Evolutionary conservation across 2,888 invertebrate species (phyloP), one percentile per base, ranked within the genome.

Genomic region (Salpingus planirostris): DNA sequence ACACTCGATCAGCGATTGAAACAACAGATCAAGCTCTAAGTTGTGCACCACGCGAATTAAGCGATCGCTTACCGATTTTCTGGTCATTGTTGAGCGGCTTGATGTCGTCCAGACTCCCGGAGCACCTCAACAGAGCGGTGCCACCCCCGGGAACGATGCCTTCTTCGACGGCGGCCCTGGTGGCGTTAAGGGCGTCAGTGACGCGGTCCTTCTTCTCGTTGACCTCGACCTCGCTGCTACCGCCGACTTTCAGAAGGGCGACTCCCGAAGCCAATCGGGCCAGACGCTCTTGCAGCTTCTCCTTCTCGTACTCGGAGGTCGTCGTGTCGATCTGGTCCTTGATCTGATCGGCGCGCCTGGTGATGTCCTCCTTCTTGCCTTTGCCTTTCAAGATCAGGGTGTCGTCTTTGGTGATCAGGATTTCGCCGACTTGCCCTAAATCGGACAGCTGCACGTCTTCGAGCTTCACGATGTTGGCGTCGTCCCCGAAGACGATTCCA

Each of bases 111-210:
- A 68, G 50, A 33, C 57, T 58, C 24, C 44, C 36, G 14, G 60
- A 56, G 44, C 66, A 66, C 39, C 66, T 58, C 27, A 69, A 48
- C 15, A 69, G 50, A 26, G 69, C 66, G 31, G 66, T 65, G 31
- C 69, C 70, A 42, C 69, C 70, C 15, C 69, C 69, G 24, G 69
- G 60, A 11, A 70, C 68, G 36, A 70, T 66, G 29, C 69, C 69
- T 51, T 69, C 69, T 49, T 68, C 69, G 25, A 70, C 63, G 27
- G 69, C 69, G 21, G 69, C 69, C 23, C 66, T 52, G 1, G 69
- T 70, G 1, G 69, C 68, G 46, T 66, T 62, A 36, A 70, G 46
- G 2, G 69, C 69, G 48, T 69, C 69, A 35, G 65, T 67, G 3
- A 69, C 67, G 18, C 69, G 54, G 38, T 66, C 66, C 46, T 69